Evolutionary conservation across 2,113 vertebrate species (phyloP).

Genomic region (Parotia lawesii): DNA sequence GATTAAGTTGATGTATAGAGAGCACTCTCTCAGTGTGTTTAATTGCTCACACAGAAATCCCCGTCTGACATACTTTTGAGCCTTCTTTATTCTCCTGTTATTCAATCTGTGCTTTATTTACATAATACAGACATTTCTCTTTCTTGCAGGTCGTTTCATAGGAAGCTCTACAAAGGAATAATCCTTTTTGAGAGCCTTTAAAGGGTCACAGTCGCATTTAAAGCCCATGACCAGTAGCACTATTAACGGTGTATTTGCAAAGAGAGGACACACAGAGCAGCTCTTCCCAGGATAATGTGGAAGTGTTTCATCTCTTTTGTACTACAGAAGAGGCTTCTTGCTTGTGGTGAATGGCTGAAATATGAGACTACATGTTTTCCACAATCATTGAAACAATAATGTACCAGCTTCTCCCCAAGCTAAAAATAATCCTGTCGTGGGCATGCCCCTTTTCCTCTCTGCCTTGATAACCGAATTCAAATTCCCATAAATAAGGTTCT

Average conservation of each 20-base stretch:
- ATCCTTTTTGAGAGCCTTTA: conserved; percentile 21
- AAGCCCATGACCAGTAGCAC: background rate
- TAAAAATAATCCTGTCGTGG: conserved; percentile 6
- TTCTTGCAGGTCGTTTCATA: background rate
- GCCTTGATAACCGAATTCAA: conserved; percentile 58
- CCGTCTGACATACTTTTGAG: background rate
- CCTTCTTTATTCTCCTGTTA: background rate
- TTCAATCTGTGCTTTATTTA: conserved; percentile 22
- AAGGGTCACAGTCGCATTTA: background rate
- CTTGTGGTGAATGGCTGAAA: conserved; percentile 18
- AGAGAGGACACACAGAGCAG: background rate
- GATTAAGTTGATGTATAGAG: conserved; percentile 8
- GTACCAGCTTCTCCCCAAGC: conserved; percentile 12
- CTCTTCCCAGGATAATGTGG: conserved; percentile 7
- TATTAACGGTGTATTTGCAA: conserved; percentile 1
- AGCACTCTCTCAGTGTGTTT: background rate
- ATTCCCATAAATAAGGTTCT: conserved; percentile 56
- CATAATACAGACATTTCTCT: conserved; percentile 21
- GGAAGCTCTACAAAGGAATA: conserved; percentile 7
- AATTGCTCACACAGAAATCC: conserved; percentile 13
- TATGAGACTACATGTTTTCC: background rate
- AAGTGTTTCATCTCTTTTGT: conserved; percentile 28
- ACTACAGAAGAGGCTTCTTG: background rate
- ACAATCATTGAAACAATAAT: conserved; percentile 39
- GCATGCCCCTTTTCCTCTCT: background rate